These are phyloP conservation scores for Pipistrellus nathusii DNA, from an alignment of 2,797 vertebrate species.

Conservation along the genomic window DNA sequence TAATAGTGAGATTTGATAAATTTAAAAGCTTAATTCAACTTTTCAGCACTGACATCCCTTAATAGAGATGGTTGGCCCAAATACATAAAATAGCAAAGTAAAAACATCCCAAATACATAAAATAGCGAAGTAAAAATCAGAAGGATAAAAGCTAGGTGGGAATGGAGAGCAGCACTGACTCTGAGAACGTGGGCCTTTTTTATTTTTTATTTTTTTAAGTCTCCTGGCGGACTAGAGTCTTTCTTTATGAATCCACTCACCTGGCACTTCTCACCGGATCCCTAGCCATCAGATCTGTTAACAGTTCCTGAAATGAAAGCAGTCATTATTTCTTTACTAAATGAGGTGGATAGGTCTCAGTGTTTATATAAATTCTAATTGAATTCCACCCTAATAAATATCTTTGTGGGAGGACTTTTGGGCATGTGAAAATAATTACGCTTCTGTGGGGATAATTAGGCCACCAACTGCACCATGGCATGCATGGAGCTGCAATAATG, in stretches of 20 bases:
- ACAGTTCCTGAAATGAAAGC: constrained; percentile 56
- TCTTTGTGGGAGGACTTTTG: constrained; percentile 50
- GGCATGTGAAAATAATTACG: constrained; percentile 64
- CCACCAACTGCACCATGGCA: not conserved
- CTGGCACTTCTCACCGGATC: not conserved
- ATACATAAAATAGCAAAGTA: not conserved
- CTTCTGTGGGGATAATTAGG: constrained; percentile 55
- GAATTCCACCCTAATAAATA: constrained; percentile 68
- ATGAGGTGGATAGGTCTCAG: constrained; percentile 49
- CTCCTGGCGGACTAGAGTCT: not conserved
- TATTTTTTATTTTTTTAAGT: not conserved
- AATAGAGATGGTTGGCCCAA: not conserved
- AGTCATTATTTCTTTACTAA: constrained; percentile 57
- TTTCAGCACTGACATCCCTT: not conserved
- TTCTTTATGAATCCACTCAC: not conserved
- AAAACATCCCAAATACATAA: constrained; percentile 14
- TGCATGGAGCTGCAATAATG: not conserved
- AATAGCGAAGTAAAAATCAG: constrained; percentile 36
- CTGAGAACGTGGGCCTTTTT: not conserved
- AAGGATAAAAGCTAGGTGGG: not conserved
- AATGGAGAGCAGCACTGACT: not conserved
- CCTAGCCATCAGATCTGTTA: not conserved
- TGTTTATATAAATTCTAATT: constrained; percentile 70
- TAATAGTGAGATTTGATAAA: constrained; percentile 34
- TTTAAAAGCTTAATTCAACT: constrained; percentile 27